Base-by-base conservation (phyloP, 2,888 invertebrate species). In the Chirona hameri region DNA sequence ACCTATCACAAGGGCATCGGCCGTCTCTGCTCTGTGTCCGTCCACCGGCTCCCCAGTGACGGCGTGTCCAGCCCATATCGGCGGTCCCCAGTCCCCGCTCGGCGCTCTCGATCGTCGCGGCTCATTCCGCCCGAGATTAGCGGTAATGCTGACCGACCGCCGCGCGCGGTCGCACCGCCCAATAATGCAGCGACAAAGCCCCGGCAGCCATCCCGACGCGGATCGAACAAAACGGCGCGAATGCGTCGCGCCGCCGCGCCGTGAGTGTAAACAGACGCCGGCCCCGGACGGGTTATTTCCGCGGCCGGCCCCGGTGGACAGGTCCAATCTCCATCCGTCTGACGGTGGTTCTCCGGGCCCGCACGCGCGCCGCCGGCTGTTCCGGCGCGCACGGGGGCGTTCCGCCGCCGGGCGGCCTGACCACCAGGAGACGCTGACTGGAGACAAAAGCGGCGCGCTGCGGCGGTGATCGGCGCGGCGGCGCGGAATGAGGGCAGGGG, bases 321-420 rank as follows among this genome's bases (percentile, higher is more conserved):
- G 72, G 72, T 72, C 72, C 72, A 72, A 72, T 72, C 72, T 72
- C 72, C 72, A 72, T 72, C 29, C 72, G 72, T 72, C 72, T 72
- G 72, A 0, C 18, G 60, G 24, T 24, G 15, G 55, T 18, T 55
- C 55, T 18, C 55, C 2, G 12, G 39, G 39, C 39, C 39, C 7
- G 39, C 39, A 39, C 39, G 39, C 39, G 39, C 39, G 39, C 39
- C 39, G 39, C 39, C 39, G 39, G 39, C 39, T 7, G 39, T 39
- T 39, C 39, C 39, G 39, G 39, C 7, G 39, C 39, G 39, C 39
- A 39, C 39, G 39, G 39, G 39, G 39, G 4, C 39, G 39, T 7
- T 72, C 72, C 31, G 72, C 18, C 5, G 72, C 72, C 15, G 24
- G 7, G 24, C 18, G 24, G 24, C 1, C 52, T 52, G 52, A 4